Conservation (phyloP, 2,797 vertebrate genomes). For the Rhynchotus rufescens region DNA sequence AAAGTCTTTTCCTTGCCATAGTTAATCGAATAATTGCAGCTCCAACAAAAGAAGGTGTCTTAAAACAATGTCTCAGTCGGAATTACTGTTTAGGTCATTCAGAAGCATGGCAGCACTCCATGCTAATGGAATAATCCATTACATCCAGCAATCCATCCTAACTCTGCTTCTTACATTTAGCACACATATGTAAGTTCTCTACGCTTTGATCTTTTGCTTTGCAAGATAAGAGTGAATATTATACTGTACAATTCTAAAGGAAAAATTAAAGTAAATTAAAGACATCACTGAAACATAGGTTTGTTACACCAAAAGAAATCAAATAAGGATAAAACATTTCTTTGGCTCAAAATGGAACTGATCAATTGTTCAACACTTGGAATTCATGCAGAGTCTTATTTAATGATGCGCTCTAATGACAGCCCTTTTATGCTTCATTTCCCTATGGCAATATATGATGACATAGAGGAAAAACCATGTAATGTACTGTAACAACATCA, state of each 20-base stretch:
- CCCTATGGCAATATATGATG: constrained; percentile 9
- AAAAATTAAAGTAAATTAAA: constrained; percentile 49
- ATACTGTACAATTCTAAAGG: not conserved
- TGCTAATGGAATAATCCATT: no score
- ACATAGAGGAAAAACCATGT: constrained; percentile 38
- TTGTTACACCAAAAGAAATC: not conserved
- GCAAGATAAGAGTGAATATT: not conserved
- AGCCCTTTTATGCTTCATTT: constrained; percentile 45
- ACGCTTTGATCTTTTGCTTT: constrained; percentile 40
- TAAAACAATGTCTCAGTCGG: not conserved
- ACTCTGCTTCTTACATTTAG: not conserved
- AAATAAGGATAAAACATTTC: not conserved
- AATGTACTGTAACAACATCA: constrained; percentile 25
- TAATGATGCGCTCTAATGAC: constrained; percentile 44
- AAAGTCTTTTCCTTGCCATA: not conserved
- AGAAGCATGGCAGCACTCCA: not conserved
- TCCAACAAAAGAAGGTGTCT: not conserved
- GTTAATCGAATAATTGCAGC: not conserved
- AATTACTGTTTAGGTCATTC: not conserved
- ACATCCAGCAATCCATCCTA: not conserved
- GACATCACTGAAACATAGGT: not conserved
- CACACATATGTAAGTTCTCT: not conserved
- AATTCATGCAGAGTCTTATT: constrained; percentile 32
- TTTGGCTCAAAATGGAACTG: constrained; percentile 27
- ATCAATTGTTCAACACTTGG: constrained; percentile 42